Evolutionary conservation across 2,888 invertebrate genomes (phyloP), one percentile per base, ranked within the genome.

Genomic region (Diplazon laetatorius): DNA sequence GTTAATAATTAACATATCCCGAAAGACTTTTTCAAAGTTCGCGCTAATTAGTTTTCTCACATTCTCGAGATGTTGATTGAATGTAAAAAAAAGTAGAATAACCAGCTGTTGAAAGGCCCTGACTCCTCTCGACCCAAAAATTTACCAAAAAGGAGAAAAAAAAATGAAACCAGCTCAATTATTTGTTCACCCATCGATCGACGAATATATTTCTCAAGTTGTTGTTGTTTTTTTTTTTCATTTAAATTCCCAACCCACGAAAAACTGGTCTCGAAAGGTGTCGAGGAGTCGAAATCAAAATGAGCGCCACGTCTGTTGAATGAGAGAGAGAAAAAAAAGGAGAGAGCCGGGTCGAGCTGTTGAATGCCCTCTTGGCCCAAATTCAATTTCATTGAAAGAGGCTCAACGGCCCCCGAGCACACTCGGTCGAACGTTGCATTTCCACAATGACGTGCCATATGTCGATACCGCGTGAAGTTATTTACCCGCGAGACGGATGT

Each of bases 401-500:
- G 16, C 35, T 55, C 30, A 35, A 8, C 1, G 16, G 14, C 1
- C 30, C 30, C 52, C 30, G 20, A 55, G 30, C 8, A 14, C 5
- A 35, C 16, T 30, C 52, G 30, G 5, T 16, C 55, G 55, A 55
- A 35, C 16, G 8, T 1, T 30, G 55, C 14, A 8, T 55, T 14
- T 14, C 9, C 18, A 16, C 18, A 22, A 25, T n/a, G 30, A 59
- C 25, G 14, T 12, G 48, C 16, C 22, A 39, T 60, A n/a, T n/a
- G 18, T 59, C 42, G 37, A 63, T 16, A 46, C 12, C 50, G 0
- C 14, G 52, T 30, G 14, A 35, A 14, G 30, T 35, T 55, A 39
- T 76, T 66, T 18, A 46, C 25, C 10, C 55, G 39, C 20, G 22
- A 55, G 44, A 52, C 65, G 25, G 25, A 60, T 70, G 44, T 50